A percentile compares a stretch with the other conserved stretches of the same genome.
phyloP scores from a whole-genome alignment of 2,113 vertebrate genomes.

The Nibea coibor region DNA sequence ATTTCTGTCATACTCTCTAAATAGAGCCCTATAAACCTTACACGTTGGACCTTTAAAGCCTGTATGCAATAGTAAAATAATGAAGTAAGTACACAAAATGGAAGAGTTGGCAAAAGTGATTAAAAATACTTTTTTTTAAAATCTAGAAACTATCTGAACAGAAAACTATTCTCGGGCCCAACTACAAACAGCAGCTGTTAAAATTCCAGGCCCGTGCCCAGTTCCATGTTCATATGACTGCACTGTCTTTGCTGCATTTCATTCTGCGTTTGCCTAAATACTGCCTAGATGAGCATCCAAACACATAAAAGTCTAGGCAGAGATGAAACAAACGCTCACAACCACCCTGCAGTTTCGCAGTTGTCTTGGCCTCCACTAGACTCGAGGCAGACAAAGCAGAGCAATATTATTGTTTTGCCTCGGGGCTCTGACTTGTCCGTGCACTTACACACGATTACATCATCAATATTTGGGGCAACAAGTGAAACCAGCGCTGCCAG shows the following conservation, averaged over 20 bases:
- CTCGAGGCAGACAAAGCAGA: conserved; percentile 23
- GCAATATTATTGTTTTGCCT: conserved; percentile 53
- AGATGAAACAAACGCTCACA: conserved; percentile 30
- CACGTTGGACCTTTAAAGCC: no score
- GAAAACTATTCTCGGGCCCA: background rate
- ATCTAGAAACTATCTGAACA: background rate
- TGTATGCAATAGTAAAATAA: background rate
- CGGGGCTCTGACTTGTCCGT: conserved; percentile 60
- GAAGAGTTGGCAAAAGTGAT: background rate
- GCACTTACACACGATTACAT: conserved; percentile 69
- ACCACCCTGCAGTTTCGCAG: conserved; percentile 25
- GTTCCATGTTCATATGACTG: background rate
- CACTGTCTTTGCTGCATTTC: background rate
- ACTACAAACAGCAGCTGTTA: background rate
- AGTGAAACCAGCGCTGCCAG: conserved; percentile 49
- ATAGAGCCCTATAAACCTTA: no score
- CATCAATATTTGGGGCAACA: conserved; percentile 64
- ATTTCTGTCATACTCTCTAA: no score
- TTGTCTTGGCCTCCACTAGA: conserved; percentile 23
- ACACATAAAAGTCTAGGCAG: conserved; percentile 31
- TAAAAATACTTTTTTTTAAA: background rate
- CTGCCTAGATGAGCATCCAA: background rate
- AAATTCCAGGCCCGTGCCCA: conserved; percentile 7
- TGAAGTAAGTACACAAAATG: background rate
- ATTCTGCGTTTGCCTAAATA: background rate